Conservation (phyloP, 2,113 vertebrate genomes). For the Smithornis capensis region DNA sequence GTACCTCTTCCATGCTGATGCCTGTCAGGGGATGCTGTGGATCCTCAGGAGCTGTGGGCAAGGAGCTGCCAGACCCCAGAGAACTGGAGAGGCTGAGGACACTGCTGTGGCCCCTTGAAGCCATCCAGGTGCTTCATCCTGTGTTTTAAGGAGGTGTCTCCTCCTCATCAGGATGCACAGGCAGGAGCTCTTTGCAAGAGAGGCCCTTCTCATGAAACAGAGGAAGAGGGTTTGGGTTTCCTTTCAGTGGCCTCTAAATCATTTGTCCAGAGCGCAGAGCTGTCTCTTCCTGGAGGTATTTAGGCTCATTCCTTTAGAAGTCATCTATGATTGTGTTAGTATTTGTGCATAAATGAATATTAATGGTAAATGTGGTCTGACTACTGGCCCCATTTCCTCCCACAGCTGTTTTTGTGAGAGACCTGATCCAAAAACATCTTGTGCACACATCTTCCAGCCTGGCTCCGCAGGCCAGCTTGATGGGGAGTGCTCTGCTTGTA, state of each 20-base stretch:
- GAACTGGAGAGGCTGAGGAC: not conserved
- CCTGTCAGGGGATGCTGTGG: not conserved
- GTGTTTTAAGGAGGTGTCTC: not conserved
- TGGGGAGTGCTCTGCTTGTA: not conserved
- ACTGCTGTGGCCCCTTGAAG: not conserved
- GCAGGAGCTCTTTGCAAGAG: not conserved
- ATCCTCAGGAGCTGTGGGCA: not conserved
- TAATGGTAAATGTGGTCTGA: slow-evolving; percentile 50
- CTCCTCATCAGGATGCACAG: not conserved
- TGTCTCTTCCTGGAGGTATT: slow-evolving; percentile 9
- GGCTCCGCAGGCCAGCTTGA: not conserved
- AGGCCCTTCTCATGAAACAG: not conserved
- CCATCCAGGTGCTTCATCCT: not conserved
- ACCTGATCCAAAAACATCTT: slow-evolving; percentile 34
- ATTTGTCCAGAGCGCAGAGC: not conserved
- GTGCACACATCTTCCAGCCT: not conserved
- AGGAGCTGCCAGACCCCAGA: not conserved
- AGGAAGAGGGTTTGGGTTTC: slow-evolving; percentile 34
- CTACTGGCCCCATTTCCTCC: slow-evolving; percentile 44
- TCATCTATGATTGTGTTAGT: not conserved
- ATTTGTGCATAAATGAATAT: slow-evolving; percentile 57
- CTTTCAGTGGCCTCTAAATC: slow-evolving; percentile 34
- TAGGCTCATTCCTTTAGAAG: slow-evolving; percentile 30
- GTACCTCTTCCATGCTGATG: not conserved
- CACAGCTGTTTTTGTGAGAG: slow-evolving; percentile 30